Evolutionary conservation across 2,797 vertebrate genomes (phyloP).

Genomic region (Malacoctenus gilli): DNA sequence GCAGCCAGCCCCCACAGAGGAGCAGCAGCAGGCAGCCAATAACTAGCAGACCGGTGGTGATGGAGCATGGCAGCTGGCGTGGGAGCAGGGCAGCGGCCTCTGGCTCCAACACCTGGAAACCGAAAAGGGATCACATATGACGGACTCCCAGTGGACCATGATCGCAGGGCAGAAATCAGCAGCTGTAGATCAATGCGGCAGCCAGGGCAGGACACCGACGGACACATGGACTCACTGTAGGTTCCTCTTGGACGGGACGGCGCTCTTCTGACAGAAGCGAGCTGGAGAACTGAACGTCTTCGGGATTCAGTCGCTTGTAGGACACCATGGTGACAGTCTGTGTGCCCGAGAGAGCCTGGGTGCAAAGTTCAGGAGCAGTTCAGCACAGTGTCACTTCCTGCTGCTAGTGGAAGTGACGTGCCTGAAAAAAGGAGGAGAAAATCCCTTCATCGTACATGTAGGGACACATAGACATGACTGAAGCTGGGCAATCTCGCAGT

Average conservation of each 20-base stretch:
- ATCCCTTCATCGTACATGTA: too few relatives aligned
- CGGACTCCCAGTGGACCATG: too few relatives aligned
- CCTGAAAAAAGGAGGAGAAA: background rate
- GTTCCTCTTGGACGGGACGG: slow-evolving; percentile 35
- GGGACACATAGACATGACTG: too few relatives aligned
- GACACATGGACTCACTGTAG: slow-evolving; percentile 54
- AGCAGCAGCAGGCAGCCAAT: slow-evolving; percentile 76
- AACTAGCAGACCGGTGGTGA: slow-evolving; percentile 68
- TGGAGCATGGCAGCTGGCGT: slow-evolving; percentile 65
- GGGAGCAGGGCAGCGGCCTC: slow-evolving; percentile 69
- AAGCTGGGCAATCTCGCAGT: too few relatives aligned
- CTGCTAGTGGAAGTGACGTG: background rate
- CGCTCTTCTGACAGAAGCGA: slow-evolving; percentile 49
- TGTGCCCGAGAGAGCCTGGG: background rate
- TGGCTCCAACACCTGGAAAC: slow-evolving; percentile 58
- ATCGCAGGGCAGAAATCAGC: too few relatives aligned
- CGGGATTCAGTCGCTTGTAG: slow-evolving; percentile 73
- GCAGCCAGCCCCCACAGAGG: slow-evolving; percentile 76
- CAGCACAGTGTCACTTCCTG: background rate
- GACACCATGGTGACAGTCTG: slow-evolving; percentile 65
- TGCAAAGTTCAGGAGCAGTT: background rate
- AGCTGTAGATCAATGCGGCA: background rate
- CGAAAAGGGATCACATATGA: slow-evolving; percentile 1
- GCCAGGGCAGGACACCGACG: background rate
- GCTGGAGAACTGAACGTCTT: slow-evolving; percentile 70